These are phyloP conservation scores for Kryptolebias ocellatus DNA, from an alignment of 2,797 vertebrate genomes.

Conservation along the genomic window DNA sequence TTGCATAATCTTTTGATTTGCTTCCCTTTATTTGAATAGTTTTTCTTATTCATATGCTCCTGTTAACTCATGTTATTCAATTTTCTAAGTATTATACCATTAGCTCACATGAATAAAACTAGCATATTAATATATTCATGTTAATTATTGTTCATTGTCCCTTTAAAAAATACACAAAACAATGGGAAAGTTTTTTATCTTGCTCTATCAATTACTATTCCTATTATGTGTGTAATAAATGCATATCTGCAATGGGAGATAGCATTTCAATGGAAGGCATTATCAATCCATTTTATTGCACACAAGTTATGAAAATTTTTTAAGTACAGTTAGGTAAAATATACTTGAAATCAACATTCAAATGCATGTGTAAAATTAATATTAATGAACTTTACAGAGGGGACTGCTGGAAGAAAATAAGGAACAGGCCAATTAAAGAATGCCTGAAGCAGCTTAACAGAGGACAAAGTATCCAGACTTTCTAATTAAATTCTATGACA, in stretches of 20 bases:
- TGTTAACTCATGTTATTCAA: too few species aligned
- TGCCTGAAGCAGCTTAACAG: constrained; percentile 84
- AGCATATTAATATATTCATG: too few species aligned
- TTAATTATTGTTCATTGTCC: too few species aligned
- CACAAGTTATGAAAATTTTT: constrained; percentile 38
- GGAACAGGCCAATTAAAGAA: constrained; percentile 85
- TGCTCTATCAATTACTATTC: too few species aligned
- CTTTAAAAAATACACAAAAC: too few species aligned
- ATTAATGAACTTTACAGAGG: constrained; percentile 77
- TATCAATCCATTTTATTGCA: constrained; percentile 31
- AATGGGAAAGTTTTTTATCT: too few species aligned
- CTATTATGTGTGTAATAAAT: too few species aligned
- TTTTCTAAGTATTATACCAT: too few species aligned
- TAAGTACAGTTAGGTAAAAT: constrained; percentile 53
- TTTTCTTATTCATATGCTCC: too few species aligned
- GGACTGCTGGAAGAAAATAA: constrained; percentile 69
- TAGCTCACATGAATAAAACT: too few species aligned
- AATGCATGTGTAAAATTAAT: constrained; percentile 74
- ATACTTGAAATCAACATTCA: constrained; percentile 70
- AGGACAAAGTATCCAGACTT: constrained; percentile 83
- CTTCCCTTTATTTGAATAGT: too few species aligned
- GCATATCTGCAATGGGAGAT: constrained; percentile 16
- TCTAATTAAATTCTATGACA: constrained; percentile 86
- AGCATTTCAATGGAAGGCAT: constrained; percentile 17
- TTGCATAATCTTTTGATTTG: too few species aligned